Conservation (phyloP, 2,797 vertebrate species). For the Iguana delicatissima region DNA sequence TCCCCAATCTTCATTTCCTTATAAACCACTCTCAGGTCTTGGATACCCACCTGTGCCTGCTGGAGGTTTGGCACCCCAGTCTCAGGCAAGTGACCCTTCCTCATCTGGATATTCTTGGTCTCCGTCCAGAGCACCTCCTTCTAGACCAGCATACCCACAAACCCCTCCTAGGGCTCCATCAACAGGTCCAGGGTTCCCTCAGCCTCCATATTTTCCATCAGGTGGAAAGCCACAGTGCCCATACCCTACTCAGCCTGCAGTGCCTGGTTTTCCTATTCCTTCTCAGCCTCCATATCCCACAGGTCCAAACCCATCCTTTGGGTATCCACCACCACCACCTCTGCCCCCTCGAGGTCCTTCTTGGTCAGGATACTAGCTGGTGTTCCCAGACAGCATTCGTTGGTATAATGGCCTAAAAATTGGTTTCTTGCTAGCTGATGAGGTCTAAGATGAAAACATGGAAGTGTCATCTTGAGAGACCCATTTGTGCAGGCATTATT, state of each 20-base stretch:
- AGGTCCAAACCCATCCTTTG: constrained; percentile 57
- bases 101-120: constrained; percentile 71
- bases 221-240: constrained; percentile 76
- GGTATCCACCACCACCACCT: constrained; percentile 55
- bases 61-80: background rate
- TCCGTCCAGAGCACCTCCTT: constrained; percentile 56
- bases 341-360: constrained; percentile 62
- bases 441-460: constrained; percentile 21
- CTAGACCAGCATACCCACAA: constrained; percentile 40
- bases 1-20: constrained; percentile 63
- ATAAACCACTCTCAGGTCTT: constrained; percentile 31
- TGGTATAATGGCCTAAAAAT: constrained; percentile 35
- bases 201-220: constrained; percentile 61
- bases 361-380: constrained; percentile 77
- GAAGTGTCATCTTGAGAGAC: background rate
- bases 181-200: constrained; percentile 57
- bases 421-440: constrained; percentile 2
- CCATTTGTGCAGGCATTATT: background rate
- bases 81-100: background rate
- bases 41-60: background rate
- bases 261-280: constrained; percentile 76
- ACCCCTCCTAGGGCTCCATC: constrained; percentile 28
- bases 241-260: constrained; percentile 84
- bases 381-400: background rate
- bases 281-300: constrained; percentile 66